Conservation (phyloP, 2,888 invertebrate genomes). For the Caenorhabditis sp. region DNA sequence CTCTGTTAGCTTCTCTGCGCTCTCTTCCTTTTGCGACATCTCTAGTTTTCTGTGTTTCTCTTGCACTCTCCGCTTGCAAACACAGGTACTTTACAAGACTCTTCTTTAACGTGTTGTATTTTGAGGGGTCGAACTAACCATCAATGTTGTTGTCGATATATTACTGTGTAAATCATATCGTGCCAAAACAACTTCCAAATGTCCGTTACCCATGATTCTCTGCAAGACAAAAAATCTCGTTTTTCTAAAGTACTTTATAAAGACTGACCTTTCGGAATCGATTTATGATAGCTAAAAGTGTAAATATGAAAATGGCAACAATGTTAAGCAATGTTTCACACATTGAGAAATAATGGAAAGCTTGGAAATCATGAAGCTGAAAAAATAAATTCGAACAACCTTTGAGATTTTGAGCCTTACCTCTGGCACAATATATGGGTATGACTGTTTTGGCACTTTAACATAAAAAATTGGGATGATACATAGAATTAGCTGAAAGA, state of each 20-base stretch:
- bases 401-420: slow-evolving; percentile 4
- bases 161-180: slow-evolving; percentile 33
- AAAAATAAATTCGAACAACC: background rate
- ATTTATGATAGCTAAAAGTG: slow-evolving; percentile 26
- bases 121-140: no score
- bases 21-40: background rate
- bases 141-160: slow-evolving; percentile 34
- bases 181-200: slow-evolving; percentile 31
- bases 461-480: slow-evolving; percentile 27
- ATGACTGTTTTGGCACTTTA: slow-evolving; percentile 32
- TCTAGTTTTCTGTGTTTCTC: no score
- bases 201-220: slow-evolving; percentile 27
- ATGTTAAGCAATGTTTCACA: slow-evolving; percentile 18
- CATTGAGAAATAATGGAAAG: slow-evolving; percentile 21
- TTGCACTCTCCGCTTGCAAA: no score
- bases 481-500: slow-evolving; percentile 17
- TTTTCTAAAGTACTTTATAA: background rate
- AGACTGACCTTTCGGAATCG: slow-evolving; percentile 24
- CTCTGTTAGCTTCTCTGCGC: background rate
- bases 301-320: slow-evolving; percentile 22
- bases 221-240: slow-evolving; percentile 13
- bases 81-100: no score
- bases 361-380: slow-evolving; percentile 27
- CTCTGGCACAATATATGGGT: slow-evolving; percentile 36
- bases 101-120: no score